phyloP scores from a whole-genome alignment of 2,888 invertebrate species.

The Metellina segmentata region DNA sequence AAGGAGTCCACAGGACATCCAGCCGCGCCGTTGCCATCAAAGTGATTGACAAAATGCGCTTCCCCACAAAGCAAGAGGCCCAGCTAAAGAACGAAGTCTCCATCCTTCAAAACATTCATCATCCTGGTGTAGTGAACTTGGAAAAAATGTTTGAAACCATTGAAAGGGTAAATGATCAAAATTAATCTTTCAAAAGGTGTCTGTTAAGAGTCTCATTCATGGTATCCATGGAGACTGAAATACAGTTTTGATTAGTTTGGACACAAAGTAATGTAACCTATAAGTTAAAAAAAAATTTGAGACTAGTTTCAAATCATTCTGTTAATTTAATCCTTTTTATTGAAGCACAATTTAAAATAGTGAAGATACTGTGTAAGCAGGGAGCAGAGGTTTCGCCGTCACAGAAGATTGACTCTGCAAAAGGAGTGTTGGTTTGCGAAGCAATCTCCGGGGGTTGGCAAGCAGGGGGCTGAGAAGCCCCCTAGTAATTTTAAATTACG shows the following conservation, averaged over 20 bases:
- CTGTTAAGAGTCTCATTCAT: background rate
- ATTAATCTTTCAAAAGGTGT: background rate
- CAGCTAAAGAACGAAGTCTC: conserved; percentile 99
- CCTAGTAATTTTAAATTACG: too few relatives aligned
- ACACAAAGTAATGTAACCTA: too few relatives aligned
- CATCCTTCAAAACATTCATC: conserved; percentile 95
- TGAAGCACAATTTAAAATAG: too few relatives aligned
- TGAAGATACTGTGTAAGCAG: too few relatives aligned
- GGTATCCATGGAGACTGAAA: background rate
- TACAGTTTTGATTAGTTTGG: background rate
- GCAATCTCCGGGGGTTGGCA: too few relatives aligned
- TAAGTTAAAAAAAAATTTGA: too few relatives aligned
- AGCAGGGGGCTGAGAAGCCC: too few relatives aligned
- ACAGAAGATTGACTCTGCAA: too few relatives aligned
- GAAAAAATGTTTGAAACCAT: conserved; percentile 99
- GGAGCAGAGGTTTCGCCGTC: too few relatives aligned
- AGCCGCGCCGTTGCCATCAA: conserved; percentile 96
- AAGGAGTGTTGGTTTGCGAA: too few relatives aligned
- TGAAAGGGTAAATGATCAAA: conserved; percentile 86
- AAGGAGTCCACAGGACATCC: conserved; percentile 87
- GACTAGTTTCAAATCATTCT: too few relatives aligned
- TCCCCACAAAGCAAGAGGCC: conserved; percentile 99
- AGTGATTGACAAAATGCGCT: conserved; percentile 98
- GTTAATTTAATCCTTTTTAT: too few relatives aligned
- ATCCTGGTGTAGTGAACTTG: conserved; percentile 86